These are phyloP conservation scores for Genyomyrus donnyi DNA, from an alignment of 2,113 vertebrate species.

Conservation along the genomic window DNA sequence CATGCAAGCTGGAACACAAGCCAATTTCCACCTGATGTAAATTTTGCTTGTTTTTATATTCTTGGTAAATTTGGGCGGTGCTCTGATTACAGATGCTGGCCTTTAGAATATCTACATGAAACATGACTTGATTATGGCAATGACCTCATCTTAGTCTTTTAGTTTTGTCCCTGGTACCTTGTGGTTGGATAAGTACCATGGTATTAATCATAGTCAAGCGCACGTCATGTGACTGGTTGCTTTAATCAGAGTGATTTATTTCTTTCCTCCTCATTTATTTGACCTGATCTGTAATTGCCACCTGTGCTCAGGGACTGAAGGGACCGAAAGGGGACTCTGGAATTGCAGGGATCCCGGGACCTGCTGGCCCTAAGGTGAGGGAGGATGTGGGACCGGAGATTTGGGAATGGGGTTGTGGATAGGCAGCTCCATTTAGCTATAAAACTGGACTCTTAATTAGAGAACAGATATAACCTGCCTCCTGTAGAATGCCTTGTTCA, in stretches of 20 bases:
- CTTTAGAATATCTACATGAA: not conserved
- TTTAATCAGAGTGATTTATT: not conserved
- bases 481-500: not conserved
- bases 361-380: slow-evolving; percentile 59
- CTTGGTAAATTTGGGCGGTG: not conserved
- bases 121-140: not conserved
- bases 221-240: not conserved
- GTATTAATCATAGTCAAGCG: not conserved
- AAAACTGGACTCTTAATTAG: not conserved
- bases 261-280: not conserved
- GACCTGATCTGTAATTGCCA: not conserved
- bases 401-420: not conserved
- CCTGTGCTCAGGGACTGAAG: slow-evolving; percentile 59
- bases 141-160: not conserved
- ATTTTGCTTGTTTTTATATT: not conserved
- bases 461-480: not conserved
- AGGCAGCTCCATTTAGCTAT: not conserved
- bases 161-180: not conserved
- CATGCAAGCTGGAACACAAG: not conserved
- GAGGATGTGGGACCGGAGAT: not conserved
- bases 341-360: slow-evolving; percentile 65
- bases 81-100: not conserved
- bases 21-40: not conserved
- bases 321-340: slow-evolving; percentile 80
- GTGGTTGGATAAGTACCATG: not conserved